Evolutionary conservation across 2,113 vertebrate genomes (phyloP), one percentile per base, ranked within the genome.

Genomic region (Calidris pygmaea): DNA sequence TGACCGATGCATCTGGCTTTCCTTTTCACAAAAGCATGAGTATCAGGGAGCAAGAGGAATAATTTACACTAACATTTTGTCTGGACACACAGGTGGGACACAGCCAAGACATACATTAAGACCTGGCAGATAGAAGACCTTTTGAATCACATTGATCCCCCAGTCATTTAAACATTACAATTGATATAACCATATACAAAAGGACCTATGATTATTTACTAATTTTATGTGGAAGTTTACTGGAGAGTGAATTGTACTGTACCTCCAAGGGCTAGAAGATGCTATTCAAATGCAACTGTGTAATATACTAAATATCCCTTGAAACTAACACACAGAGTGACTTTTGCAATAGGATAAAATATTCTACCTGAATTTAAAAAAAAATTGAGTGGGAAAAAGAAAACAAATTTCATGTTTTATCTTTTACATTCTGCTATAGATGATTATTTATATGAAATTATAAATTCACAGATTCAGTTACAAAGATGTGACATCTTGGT

Each of bases 81-180:
- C 41, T 75, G 73, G 34, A 68, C 56, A 53, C 27, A 52, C 30
- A 58, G 43, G 75, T 56, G 48, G 23, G 21, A 41, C 1, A 3
- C 24, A 91, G 39, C 43, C 60, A 89, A 87, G 32, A 6, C 35
- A 47, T 67, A 12, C 67, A 94, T 89, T 84, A 92, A 75, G 77
- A 67, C 24, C 77, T 83, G 73, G 39, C 37, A 80, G 73, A 21
- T 2, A 59, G 47, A 81, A 63, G 22, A 43, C 3, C 22, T 9
- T 7, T 81, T 1, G 0, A 20, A 75, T 43, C 21, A 10, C 7
- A 1, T 23, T 84, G 29, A 15, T 67, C 8, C 5, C 32, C 4
- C 20, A 50, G 29, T 62, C 35, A 72, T 78, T 87, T 32, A 72
- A 81, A 68, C 12, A 59, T 53, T 84, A 74, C 3, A 80, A 41